Conservation (phyloP, 2,888 invertebrate species). For the Drosophila nr. fundita region DNA sequence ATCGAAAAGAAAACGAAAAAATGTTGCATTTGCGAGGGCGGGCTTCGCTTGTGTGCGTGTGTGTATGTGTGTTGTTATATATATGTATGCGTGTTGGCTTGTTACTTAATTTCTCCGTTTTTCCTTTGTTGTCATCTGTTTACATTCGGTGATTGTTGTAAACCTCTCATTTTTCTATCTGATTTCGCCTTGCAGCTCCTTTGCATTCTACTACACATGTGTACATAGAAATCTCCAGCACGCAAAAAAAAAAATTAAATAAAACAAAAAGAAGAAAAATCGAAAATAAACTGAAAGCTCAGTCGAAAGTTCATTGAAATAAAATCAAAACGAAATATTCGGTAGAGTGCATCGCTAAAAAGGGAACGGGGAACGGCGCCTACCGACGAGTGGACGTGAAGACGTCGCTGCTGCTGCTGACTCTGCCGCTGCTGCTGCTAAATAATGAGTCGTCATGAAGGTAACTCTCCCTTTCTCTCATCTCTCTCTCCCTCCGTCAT, state of each 20-base stretch:
- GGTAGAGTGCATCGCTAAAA: conserved; percentile 31
- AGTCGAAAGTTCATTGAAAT: conserved; percentile 38
- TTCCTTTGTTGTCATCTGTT: conserved; percentile 52
- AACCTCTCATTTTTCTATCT: conserved; percentile 8
- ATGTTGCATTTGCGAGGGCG: conserved; percentile 55
- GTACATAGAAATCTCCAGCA: conserved; percentile 35
- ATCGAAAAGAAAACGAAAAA: conserved; percentile 50
- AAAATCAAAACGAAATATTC: conserved; percentile 36
- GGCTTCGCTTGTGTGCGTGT: conserved; percentile 25
- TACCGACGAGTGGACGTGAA: conserved; percentile 62
- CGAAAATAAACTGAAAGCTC: conserved; percentile 45
- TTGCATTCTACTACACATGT: conserved; percentile 38
- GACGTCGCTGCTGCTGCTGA: conserved; percentile 53
- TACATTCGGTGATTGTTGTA: conserved; percentile 32
- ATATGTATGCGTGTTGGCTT: conserved; percentile 36
- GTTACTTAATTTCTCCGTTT: conserved; percentile 57
- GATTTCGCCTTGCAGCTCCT: conserved; percentile 40
- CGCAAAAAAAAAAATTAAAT: conserved; percentile 15
- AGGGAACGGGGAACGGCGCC: conserved; percentile 36
- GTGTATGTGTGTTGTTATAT: conserved; percentile 1
- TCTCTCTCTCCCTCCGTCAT: background rate
- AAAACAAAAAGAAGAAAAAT: conserved; percentile 18
- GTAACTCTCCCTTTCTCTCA: conserved; percentile 86
- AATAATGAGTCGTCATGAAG: conserved; percentile 97
- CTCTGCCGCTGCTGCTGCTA: conserved; percentile 53